Evolutionary conservation across 1,140 invertebrate genomes (phyloP), one percentile per base, ranked within the genome.

Genomic region (Drosophila tristis): DNA sequence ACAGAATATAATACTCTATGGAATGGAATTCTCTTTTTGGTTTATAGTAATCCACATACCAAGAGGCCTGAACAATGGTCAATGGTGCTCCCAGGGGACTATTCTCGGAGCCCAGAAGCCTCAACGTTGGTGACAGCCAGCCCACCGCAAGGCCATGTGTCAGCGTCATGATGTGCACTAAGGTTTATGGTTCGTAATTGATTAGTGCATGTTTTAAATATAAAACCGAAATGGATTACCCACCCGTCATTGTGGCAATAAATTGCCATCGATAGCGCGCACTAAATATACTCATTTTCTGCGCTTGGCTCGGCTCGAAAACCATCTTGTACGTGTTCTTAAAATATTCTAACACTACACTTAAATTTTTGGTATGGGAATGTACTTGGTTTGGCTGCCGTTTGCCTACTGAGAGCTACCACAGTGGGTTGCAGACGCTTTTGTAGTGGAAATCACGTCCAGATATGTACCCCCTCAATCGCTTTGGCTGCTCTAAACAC

Each of bases 131-230:
- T 1, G 86, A 85, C 25, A 79, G 11, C 86, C 86, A 90, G 23
- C 87, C 86, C 20, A 86, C 74, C 0, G 43, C 65, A n/a, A 86
- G 57, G 26, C 86, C 86, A 50, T 90, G 87, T 6, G 75, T 70
- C 6, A 90, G 39, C 3, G 87, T 90, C 74, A 90, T 82, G 2
- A 90, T 77, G 48, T 90, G 78, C 48, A 87, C 86, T 90, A 29
- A 7, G 25, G 42, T 57, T 44, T 4, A 13, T 13, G 55, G 9
- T 39, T 42, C 9, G 23, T 16, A 9, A 29, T 39, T 9, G 7
- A 42, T 15, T 47, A 31, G 35, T 39, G 4, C 16, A 0, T 20
- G 9, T 35, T 55, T 61, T 35, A 16, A 29, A 7, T 20, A 20
- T 1, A 20, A 20, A 11, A 44, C 23, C 20, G 7, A 16, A 60